Conservation (phyloP, 2,888 invertebrate genomes). For the Balanococcus diminutus region DNA sequence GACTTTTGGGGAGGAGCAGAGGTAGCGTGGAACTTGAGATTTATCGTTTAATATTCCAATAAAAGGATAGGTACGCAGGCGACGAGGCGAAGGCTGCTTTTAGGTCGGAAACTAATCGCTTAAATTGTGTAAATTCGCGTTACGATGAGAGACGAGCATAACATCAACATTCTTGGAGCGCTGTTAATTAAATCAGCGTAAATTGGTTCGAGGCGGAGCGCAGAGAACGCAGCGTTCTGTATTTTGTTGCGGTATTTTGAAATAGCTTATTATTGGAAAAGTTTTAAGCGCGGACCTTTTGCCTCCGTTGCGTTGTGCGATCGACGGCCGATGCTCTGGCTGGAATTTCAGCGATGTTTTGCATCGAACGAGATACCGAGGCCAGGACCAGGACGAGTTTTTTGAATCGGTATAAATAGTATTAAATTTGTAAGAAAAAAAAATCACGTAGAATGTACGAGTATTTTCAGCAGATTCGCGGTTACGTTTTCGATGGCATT, state of each 20-base stretch:
- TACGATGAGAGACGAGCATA: neutral
- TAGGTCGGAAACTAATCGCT: neutral
- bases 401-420: no score
- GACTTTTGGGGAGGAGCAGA: neutral
- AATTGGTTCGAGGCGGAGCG: neutral
- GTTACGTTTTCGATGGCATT: neutral
- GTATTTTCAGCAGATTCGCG: neutral
- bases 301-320: neutral
- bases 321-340: neutral
- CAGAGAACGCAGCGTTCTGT: neutral
- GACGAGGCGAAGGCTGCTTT: neutral
- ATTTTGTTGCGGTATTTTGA: conserved; percentile 23
- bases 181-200: conserved; percentile 25
- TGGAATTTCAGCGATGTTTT: neutral
- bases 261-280: conserved; percentile 39
- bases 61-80: neutral
- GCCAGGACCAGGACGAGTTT: neutral
- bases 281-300: neutral
- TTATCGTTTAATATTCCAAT: neutral
- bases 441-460: neutral
- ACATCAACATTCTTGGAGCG: conserved; percentile 16
- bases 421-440: neutral
- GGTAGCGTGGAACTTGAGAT: neutral
- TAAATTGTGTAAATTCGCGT: conserved; percentile 1
- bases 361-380: neutral